These are phyloP conservation scores for Echinarachnius parma DNA, from an alignment of 53 echinoderm and acorn worm genomes.

Conservation along the genomic window DNA sequence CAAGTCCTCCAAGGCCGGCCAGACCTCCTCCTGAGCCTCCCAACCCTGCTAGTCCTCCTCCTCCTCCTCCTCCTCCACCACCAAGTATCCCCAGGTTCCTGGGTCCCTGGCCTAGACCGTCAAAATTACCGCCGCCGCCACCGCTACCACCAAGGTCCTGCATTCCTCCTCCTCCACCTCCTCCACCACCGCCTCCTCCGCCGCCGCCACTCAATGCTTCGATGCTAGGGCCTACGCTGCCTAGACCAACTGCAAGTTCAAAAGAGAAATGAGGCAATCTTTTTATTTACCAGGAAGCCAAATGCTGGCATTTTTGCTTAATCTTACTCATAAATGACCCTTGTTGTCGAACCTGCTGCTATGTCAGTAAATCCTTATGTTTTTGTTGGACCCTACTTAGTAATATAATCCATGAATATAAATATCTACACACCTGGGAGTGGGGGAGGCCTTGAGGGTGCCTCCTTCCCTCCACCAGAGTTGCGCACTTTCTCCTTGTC, in stretches of 20 bases:
- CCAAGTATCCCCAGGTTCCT: constrained; percentile 25
- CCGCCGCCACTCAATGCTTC: constrained; percentile 50
- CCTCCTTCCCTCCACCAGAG: constrained; percentile 40
- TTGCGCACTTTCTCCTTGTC: constrained; percentile 53
- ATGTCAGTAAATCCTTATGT: too few relatives aligned
- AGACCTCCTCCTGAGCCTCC: constrained; percentile 39
- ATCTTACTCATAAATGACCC: too few relatives aligned
- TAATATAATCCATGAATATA: too few relatives aligned
- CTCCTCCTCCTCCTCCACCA: constrained; percentile 5
- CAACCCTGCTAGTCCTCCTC: constrained; percentile 49
- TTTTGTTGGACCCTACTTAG: too few relatives aligned
- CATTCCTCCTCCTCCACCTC: constrained; percentile 22
- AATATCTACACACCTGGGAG: constrained; percentile 87
- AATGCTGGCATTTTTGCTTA: too few relatives aligned
- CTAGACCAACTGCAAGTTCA: constrained; percentile 77
- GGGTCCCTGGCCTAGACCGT: too few relatives aligned
- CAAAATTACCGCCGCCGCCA: too few relatives aligned
- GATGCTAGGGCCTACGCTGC: constrained; percentile 74
- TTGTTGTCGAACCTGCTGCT: too few relatives aligned
- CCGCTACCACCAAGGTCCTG: too few relatives aligned
- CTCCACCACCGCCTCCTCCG: constrained; percentile 25
- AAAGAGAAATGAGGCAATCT: too few relatives aligned
- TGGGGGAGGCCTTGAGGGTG: constrained; percentile 49
- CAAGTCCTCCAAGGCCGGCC: constrained; percentile 24
- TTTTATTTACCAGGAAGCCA: too few relatives aligned